These are phyloP conservation scores for Geotrypetes seraphini DNA, from an alignment of 2,797 vertebrate species.

Conservation along the genomic window DNA sequence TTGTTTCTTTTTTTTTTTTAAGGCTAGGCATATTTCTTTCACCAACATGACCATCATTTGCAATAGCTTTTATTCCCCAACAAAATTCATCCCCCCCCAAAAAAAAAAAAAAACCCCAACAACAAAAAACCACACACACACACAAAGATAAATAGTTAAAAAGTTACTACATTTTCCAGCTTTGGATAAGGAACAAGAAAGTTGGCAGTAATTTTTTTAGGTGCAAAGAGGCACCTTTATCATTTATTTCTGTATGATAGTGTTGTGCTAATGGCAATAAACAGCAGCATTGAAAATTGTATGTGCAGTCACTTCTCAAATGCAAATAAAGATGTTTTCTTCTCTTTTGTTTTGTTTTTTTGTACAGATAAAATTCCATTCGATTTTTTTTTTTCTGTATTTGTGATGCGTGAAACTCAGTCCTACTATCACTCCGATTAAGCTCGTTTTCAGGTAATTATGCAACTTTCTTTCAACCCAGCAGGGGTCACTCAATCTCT, in stretches of 20 bases:
- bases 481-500: constrained; percentile 64
- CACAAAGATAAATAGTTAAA: constrained; percentile 47
- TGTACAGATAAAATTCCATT: constrained; percentile 45
- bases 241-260: constrained; percentile 42
- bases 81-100: constrained; percentile 37
- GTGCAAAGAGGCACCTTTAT: too few species aligned
- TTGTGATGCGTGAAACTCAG: constrained; percentile 35
- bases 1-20: constrained; percentile 21
- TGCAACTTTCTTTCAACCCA: constrained; percentile 58
- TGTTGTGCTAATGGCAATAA: constrained; percentile 52
- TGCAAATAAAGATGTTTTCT: constrained; percentile 43
- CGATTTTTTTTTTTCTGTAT: constrained; percentile 48
- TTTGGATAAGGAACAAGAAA: constrained; percentile 19
- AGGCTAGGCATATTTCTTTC: constrained; percentile 18
- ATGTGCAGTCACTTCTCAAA: constrained; percentile 66
- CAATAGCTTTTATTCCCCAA: constrained; percentile 24
- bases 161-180: constrained; percentile 26
- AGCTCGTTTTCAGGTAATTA: constrained; percentile 68
- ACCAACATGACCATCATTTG: constrained; percentile 36
- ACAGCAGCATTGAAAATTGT: constrained; percentile 76
- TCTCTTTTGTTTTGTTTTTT: constrained; percentile 44
- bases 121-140: constrained; percentile 43
- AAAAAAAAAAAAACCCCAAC: too few species aligned
- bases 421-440: constrained; percentile 8
- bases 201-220: constrained; percentile 26